These are phyloP conservation scores for Elephas maximus DNA, from an alignment of 2,113 vertebrate genomes.

Conservation along the genomic window DNA sequence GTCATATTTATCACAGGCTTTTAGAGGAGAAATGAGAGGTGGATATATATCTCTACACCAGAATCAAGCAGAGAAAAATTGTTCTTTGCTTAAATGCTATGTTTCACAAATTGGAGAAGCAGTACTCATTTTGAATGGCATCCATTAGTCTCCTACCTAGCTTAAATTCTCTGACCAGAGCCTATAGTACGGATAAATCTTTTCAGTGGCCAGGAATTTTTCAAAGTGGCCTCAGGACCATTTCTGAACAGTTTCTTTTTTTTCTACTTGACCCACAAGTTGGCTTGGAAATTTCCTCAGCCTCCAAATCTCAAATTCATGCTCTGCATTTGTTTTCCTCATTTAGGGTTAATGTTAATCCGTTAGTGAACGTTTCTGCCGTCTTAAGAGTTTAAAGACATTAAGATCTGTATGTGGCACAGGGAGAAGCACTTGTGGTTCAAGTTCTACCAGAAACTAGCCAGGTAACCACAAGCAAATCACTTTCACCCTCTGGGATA, in stretches of 20 bases:
- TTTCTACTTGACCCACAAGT: background rate
- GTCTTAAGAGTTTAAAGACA: background rate
- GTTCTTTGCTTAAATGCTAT: constrained; percentile 52
- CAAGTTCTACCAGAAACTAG: background rate
- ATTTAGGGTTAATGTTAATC: background rate
- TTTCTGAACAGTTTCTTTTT: background rate
- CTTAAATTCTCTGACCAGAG: constrained; percentile 42
- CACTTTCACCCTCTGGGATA: background rate
- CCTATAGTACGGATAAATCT: background rate
- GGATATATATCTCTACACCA: background rate
- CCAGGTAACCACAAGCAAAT: background rate
- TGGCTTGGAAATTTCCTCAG: background rate
- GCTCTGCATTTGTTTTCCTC: background rate
- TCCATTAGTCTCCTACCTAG: background rate
- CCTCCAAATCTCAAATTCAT: background rate
- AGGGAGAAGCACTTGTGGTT: background rate
- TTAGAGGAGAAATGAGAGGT: constrained; percentile 5
- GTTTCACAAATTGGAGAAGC: constrained; percentile 12
- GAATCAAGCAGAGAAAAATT: constrained; percentile 61
- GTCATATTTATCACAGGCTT: constrained; percentile 59
- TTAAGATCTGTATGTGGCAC: background rate
- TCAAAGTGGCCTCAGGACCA: background rate
- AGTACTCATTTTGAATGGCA: background rate
- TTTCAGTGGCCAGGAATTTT: constrained; percentile 35
- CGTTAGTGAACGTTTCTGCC: background rate